A percentile compares a stretch with the other conserved stretches of the same genome.
Evolutionary conservation across 2,888 invertebrate genomes (phyloP).

Genomic region (Phortica okadai): DNA sequence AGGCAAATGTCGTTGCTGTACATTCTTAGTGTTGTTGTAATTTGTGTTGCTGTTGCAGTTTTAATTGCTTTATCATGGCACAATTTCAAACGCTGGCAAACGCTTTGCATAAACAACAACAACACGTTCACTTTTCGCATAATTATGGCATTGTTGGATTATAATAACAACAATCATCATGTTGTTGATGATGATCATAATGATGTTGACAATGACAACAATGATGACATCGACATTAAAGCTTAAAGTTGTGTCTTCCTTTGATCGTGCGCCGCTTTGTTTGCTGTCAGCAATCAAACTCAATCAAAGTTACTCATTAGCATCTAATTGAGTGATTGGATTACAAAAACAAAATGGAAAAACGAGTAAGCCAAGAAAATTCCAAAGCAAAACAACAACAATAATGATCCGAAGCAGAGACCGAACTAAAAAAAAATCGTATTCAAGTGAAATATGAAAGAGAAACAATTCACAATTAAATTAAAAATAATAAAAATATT

Average conservation of each 20-base stretch:
- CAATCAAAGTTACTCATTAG: constrained; percentile 3
- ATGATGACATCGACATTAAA: not conserved
- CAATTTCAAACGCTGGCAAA: constrained; percentile 31
- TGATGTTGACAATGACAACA: not conserved
- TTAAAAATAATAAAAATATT: no score
- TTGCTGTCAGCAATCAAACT: constrained; percentile 12
- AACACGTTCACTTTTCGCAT: constrained; percentile 41
- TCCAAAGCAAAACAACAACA: no score
- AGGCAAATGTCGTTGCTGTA: constrained; percentile 47
- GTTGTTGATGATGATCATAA: not conserved
- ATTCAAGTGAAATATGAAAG: no score
- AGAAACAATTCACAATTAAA: no score
- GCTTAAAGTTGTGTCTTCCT: not conserved
- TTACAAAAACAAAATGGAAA: not conserved
- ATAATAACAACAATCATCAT: not conserved
- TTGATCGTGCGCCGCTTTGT: constrained; percentile 10
- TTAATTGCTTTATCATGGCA: constrained; percentile 69
- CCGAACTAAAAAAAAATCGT: no score
- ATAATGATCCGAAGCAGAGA: no score
- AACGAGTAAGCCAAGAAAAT: no score
- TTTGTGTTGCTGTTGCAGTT: constrained; percentile 30
- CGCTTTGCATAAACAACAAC: constrained; percentile 60
- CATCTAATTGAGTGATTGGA: not conserved
- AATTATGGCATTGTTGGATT: not conserved
- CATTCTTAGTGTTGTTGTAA: constrained; percentile 26